Conservation (phyloP, 2,797 vertebrate species). For the Euthynnus affinis region DNA sequence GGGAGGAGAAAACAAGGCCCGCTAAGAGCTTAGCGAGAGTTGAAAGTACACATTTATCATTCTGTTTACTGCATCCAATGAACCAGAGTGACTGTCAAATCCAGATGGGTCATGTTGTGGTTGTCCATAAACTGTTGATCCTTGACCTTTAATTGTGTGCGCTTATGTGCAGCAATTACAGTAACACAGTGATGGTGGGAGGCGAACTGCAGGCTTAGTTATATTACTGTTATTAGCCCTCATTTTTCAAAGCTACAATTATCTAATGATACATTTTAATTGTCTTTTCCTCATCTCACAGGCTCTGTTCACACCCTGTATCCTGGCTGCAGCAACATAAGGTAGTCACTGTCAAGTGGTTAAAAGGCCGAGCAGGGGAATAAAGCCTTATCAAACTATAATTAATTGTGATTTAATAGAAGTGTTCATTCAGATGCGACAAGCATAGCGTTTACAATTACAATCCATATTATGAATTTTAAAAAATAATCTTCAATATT, state of each 20-base stretch:
- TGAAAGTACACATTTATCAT: constrained; percentile 54
- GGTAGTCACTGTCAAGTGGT: constrained; percentile 14
- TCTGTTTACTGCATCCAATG: constrained; percentile 48
- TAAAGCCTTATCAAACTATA: constrained; percentile 7
- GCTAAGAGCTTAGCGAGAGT: constrained; percentile 38
- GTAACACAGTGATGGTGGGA: constrained; percentile 19
- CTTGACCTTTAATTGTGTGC: constrained; percentile 46
- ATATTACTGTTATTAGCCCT: constrained; percentile 27
- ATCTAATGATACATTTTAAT: constrained; percentile 45
- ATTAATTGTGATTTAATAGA: constrained; percentile 24
- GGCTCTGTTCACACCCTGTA: constrained; percentile 14
- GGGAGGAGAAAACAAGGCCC: constrained; percentile 36
- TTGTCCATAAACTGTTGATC: constrained; percentile 37
- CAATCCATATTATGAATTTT: not conserved
- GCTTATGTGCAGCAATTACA: constrained; percentile 47
- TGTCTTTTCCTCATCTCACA: constrained; percentile 18
- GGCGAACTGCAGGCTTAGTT: constrained; percentile 4
- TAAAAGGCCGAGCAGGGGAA: constrained; percentile 21
- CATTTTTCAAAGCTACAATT: constrained; percentile 39
- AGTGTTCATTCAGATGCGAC: not conserved
- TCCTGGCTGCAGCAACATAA: constrained; percentile 14
- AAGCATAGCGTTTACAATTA: not conserved
- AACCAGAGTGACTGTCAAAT: constrained; percentile 49
- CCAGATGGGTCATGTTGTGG: constrained; percentile 54
- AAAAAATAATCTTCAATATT: constrained; percentile 1